Conservation (phyloP, 2,113 vertebrate species). For the Menidia beryllina region DNA sequence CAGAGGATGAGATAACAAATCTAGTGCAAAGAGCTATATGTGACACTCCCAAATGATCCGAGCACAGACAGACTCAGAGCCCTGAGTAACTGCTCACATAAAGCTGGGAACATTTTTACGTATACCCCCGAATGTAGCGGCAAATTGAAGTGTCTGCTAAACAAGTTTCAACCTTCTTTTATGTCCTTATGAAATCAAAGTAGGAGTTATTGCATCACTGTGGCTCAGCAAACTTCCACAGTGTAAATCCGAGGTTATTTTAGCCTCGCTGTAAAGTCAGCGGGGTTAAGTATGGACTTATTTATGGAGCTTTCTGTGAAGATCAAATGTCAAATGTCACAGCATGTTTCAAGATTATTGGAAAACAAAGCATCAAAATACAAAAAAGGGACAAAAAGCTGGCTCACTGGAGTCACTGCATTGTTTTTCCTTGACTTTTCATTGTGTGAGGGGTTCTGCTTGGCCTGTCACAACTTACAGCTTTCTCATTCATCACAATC, state of each 20-base stretch:
- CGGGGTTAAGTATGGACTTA: slow-evolving; percentile 24
- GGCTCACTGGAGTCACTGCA: neutral
- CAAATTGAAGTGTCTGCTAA: slow-evolving; percentile 73
- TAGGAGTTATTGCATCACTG: slow-evolving; percentile 57
- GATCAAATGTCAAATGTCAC: slow-evolving; percentile 15
- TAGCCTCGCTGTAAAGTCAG: slow-evolving; percentile 19
- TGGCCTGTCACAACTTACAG: no score
- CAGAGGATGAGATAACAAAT: slow-evolving; percentile 47
- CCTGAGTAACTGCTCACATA: slow-evolving; percentile 58
- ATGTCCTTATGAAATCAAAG: slow-evolving; percentile 47
- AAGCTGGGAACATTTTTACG: slow-evolving; percentile 64
- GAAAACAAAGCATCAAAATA: slow-evolving; percentile 10
- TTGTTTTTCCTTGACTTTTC: neutral
- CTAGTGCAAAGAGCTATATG: slow-evolving; percentile 53
- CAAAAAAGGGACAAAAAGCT: slow-evolving; percentile 6
- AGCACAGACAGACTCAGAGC: slow-evolving; percentile 23
- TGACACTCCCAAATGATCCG: slow-evolving; percentile 46
- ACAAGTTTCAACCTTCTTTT: slow-evolving; percentile 69
- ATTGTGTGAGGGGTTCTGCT: neutral
- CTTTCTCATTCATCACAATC: no score
- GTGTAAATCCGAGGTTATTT: slow-evolving; percentile 36
- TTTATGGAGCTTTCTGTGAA: slow-evolving; percentile 8
- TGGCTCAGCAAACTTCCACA: slow-evolving; percentile 20
- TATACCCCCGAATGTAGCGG: slow-evolving; percentile 38
- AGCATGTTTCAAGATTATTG: slow-evolving; percentile 21